phyloP scores from a whole-genome alignment of 2,888 invertebrate species.

The Drosophila algonquin region DNA sequence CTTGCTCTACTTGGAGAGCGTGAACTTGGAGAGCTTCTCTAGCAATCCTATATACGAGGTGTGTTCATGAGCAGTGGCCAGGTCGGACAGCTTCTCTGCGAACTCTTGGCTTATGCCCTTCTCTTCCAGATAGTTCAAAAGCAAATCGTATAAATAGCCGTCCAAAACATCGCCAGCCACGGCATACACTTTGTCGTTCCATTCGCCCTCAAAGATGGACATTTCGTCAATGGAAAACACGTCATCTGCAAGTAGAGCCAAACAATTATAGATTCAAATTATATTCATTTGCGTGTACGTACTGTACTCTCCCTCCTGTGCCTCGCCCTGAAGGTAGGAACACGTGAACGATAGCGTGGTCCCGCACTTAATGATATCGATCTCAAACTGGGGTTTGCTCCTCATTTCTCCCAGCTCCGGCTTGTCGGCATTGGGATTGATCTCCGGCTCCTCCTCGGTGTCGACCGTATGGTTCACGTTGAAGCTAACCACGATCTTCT shows the following conservation, averaged over 20 bases:
- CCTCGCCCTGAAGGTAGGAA: slow-evolving; percentile 89
- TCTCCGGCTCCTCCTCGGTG: slow-evolving; percentile 89
- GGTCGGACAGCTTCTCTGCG: slow-evolving; percentile 92
- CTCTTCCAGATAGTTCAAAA: slow-evolving; percentile 98
- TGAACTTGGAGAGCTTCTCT: slow-evolving; percentile 92
- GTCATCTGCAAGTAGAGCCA: slow-evolving; percentile 87
- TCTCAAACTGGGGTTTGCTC: slow-evolving; percentile 95
- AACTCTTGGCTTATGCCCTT: slow-evolving; percentile 97
- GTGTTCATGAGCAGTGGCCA: slow-evolving; percentile 97
- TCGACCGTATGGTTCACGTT: slow-evolving; percentile 98
- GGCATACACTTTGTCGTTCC: slow-evolving; percentile 93
- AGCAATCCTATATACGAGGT: slow-evolving; percentile 94
- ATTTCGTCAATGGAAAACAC: slow-evolving; percentile 97
- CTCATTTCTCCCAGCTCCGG: slow-evolving; percentile 92
- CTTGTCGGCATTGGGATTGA: slow-evolving; percentile 87
- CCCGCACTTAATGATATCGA: slow-evolving; percentile 91
- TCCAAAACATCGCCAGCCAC: slow-evolving; percentile 98
- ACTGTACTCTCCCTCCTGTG: slow-evolving; percentile 90
- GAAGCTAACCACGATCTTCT: slow-evolving; percentile 91
- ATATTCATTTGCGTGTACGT: slow-evolving; percentile 63
- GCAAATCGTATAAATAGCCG: slow-evolving; percentile 95
- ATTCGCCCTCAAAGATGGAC: slow-evolving; percentile 93
- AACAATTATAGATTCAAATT: background rate
- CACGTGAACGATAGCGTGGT: slow-evolving; percentile 93
- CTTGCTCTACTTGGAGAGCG: slow-evolving; percentile 83